These are phyloP conservation scores for Alsophila aescularia DNA, from an alignment of 2,888 invertebrate species.

Conservation along the genomic window DNA sequence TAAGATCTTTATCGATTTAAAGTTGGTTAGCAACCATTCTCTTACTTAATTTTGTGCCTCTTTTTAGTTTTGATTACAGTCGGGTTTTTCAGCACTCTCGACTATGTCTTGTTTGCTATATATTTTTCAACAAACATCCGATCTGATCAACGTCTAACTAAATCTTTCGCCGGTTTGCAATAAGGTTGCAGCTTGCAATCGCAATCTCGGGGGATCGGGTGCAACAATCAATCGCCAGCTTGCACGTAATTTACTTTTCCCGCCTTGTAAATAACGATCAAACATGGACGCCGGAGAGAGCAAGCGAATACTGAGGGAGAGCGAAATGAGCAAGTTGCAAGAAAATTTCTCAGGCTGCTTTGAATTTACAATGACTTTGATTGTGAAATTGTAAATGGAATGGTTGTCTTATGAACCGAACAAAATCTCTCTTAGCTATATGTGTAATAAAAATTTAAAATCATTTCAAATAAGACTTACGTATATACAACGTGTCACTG, in stretches of 20 bases:
- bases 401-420: not conserved
- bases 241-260: conserved; percentile 70
- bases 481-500: too few relatives aligned
- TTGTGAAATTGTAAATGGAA: conserved; percentile 5
- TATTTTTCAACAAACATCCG: conserved; percentile 10
- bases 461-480: too few relatives aligned
- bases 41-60: too few relatives aligned
- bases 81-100: too few relatives aligned
- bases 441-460: too few relatives aligned
- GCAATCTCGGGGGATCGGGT: conserved; percentile 58
- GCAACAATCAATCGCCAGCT: conserved; percentile 69
- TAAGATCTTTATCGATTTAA: too few relatives aligned
- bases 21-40: too few relatives aligned
- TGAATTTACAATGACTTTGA: conserved; percentile 18
- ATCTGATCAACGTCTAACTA: conserved; percentile 32
- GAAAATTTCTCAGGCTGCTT: conserved; percentile 12
- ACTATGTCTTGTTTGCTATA: not conserved
- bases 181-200: conserved; percentile 61
- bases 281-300: conserved; percentile 43
- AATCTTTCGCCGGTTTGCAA: conserved; percentile 44
- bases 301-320: conserved; percentile 14
- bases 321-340: conserved; percentile 15
- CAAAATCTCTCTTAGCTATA: not conserved
- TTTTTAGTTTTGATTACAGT: too few relatives aligned
- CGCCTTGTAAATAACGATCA: conserved; percentile 70